Base-by-base conservation (phyloP, 2,888 invertebrate genomes). In the Onthophagus sagittarius region DNA sequence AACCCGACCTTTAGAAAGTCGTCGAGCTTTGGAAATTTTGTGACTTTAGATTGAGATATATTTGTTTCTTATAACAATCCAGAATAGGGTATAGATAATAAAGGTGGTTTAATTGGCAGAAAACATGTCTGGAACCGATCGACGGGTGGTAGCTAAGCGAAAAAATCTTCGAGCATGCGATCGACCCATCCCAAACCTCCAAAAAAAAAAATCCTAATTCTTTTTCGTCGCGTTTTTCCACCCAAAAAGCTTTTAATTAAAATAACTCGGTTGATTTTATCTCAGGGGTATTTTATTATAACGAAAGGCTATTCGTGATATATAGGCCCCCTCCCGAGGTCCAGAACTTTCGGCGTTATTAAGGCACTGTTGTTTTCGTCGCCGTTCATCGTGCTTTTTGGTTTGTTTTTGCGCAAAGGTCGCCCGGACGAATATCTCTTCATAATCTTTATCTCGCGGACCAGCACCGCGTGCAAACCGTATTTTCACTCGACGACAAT, bases 21-120 rank as follows among this genome's bases (percentile, higher is more conserved):
- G n/a, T n/a, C n/a, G n/a, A n/a, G n/a, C n/a, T n/a, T n/a, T n/a
- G n/a, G n/a, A n/a, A n/a, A n/a, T n/a, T n/a, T n/a, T n/a, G n/a
- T n/a, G n/a, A n/a, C n/a, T n/a, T n/a, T n/a, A n/a, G n/a, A n/a
- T n/a, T n/a, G n/a, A n/a, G n/a, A n/a, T n/a, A 23, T 23, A 23
- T 23, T 23, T 23, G 2, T 23, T 23, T 23, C 23, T 23, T 23
- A 3, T 23, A 23, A 23, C 23, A 67, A 67, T 31, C 67, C 11
- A 32, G 63, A 82, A 83, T 83, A 83, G 80, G 82, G 83, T 84
- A 82, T 81, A 80, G 82, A 81, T 82, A 84, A 83, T 83, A 84
- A 83, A 83, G 80, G 79, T 79, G 80, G 80, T 82, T 84, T 84
- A 84, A 84, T 84, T 84, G 84, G 84, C 82, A 84, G 84, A 83